A percentile compares a stretch with the other conserved stretches of the same genome.
These are phyloP conservation scores for Noturus placidus DNA, from an alignment of 2,113 vertebrate species.

Conservation along the genomic window DNA sequence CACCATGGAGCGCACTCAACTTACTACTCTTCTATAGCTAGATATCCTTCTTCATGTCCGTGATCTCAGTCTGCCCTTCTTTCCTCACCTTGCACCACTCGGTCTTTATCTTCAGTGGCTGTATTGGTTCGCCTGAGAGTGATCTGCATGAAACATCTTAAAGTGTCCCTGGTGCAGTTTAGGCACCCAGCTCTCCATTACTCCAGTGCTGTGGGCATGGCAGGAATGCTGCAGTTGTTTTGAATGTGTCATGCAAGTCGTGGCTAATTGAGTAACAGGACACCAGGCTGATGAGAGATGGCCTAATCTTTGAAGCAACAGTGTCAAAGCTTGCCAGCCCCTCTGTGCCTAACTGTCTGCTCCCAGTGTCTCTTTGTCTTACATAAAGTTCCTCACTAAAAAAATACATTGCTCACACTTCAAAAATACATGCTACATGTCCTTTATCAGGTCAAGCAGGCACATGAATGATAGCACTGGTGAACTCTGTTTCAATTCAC, in stretches of 20 bases:
- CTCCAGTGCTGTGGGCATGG: slow-evolving; percentile 33
- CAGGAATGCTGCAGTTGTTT: slow-evolving; percentile 57
- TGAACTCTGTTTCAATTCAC: background rate
- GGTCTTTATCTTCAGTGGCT: slow-evolving; percentile 42
- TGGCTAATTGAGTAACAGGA: slow-evolving; percentile 54
- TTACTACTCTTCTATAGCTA: slow-evolving; percentile 25
- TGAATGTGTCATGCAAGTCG: slow-evolving; percentile 31
- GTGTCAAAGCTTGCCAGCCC: slow-evolving; percentile 25
- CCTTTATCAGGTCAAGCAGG: background rate
- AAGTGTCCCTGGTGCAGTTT: slow-evolving; percentile 35
- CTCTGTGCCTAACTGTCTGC: slow-evolving; percentile 32
- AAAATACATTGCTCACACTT: slow-evolving; percentile 33
- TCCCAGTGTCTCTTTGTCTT: slow-evolving; percentile 12
- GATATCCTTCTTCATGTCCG: slow-evolving; percentile 45
- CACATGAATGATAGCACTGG: background rate
- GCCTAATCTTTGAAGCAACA: slow-evolving; percentile 79
- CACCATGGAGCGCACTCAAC: slow-evolving; percentile 40
- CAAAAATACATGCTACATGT: slow-evolving; percentile 31
- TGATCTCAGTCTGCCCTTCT: slow-evolving; percentile 30
- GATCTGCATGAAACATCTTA: slow-evolving; percentile 37
- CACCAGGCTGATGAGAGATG: slow-evolving; percentile 80
- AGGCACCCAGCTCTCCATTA: slow-evolving; percentile 44
- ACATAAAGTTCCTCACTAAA: slow-evolving; percentile 14
- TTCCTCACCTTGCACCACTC: slow-evolving; percentile 47
- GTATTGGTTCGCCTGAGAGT: slow-evolving; percentile 23